Evolutionary conservation across 92 coral and sea anemone species (phyloP), one percentile per base, ranked within the genome.

Genomic region (Palythoa heliodiscus): DNA sequence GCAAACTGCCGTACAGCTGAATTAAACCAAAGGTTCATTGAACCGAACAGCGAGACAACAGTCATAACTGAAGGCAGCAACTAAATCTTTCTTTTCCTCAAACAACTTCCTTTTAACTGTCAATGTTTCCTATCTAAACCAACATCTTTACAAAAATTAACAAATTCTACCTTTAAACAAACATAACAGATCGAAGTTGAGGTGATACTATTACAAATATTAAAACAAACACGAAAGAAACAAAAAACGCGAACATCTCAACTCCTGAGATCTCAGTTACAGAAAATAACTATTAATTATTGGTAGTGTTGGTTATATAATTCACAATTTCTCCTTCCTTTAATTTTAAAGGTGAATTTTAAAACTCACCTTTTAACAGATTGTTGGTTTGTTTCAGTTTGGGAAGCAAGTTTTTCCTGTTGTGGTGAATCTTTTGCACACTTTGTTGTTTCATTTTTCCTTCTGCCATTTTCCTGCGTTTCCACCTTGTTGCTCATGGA

Each of bases 401-500:
- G 64, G 47, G 39, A 80, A 80, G 61, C 60, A 64, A 13, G 23
- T 80, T 80, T 66, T 80, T 70, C 73, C 84, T 48, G 43, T 80
- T 63, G 73, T 40, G 57, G 57, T 76, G 16, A 39, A 61, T 61
- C 71, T 66, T 64, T 43, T 20, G 63, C 74, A 64, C 84, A 66
- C 9, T 76, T 57, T 20, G 20, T 80, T 12, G 84, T 80, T 80
- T 80, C 60, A 47, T 64, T 64, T 47, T 40, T 70, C 58, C 58
- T 80, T 80, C 74, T 80, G 74, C 73, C 84, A 80, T 80, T 53
- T 15, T 66, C 63, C 73, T 80, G 84, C 84, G 57, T 64, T 80
- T 52, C 74, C 25, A 63, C 84, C 73, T 80, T 40, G 84, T 48
- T 73, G 84, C 84, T 80, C 84, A 80, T 80, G 84, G 84, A 80